These are phyloP conservation scores for Drosophila athabasca DNA, from an alignment of 1,140 invertebrate species.

Conservation along the genomic window DNA sequence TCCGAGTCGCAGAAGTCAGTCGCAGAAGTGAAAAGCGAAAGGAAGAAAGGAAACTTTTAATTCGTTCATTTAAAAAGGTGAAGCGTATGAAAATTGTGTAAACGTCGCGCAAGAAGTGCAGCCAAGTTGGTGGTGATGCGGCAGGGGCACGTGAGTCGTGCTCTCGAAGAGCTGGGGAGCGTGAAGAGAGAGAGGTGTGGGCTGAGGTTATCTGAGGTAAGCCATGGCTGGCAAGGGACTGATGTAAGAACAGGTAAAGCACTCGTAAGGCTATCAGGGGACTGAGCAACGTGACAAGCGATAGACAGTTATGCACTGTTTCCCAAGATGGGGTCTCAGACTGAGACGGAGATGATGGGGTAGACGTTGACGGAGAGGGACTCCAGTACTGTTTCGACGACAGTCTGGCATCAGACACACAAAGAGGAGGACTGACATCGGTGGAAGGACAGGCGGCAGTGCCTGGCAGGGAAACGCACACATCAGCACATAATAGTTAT, in stretches of 20 bases:
- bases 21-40: slow-evolving; percentile 7
- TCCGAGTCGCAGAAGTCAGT: too few relatives aligned
- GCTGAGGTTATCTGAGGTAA: too few relatives aligned
- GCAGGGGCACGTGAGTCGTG: too few relatives aligned
- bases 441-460: background rate
- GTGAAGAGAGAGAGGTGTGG: too few relatives aligned
- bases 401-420: slow-evolving; percentile 20
- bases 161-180: background rate
- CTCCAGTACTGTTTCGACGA: slow-evolving; percentile 7
- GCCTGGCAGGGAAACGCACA: slow-evolving; percentile 58
- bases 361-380: background rate
- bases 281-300: slow-evolving; percentile 52
- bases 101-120: slow-evolving; percentile 59
- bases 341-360: background rate
- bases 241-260: too few relatives aligned
- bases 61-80: slow-evolving; percentile 80
- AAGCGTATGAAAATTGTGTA: slow-evolving; percentile 78
- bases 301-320: slow-evolving; percentile 56
- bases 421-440: slow-evolving; percentile 20
- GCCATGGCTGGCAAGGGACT: too few relatives aligned
- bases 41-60: slow-evolving; percentile 74
- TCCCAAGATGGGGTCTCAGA: slow-evolving; percentile 5
- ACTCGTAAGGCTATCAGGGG: too few relatives aligned
- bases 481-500: slow-evolving; percentile 77
- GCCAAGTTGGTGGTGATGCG: slow-evolving; percentile 4